These are phyloP conservation scores for Hesperophylax magnus DNA, from an alignment of 1,140 invertebrate genomes.

Conservation along the genomic window DNA sequence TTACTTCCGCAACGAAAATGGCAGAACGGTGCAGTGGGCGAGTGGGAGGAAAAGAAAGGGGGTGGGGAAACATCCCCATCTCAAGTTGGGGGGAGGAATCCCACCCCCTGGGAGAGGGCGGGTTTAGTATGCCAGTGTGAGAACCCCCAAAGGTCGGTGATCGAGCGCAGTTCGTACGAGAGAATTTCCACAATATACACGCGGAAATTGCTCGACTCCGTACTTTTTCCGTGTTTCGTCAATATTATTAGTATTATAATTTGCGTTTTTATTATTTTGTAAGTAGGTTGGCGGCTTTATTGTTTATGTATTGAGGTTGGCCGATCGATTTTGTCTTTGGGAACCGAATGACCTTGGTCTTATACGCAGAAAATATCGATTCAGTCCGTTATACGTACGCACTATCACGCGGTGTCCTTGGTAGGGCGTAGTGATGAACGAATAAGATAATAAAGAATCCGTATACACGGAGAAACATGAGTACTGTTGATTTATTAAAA, in stretches of 20 bases:
- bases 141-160: conserved; percentile 21
- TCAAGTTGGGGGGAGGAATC: not conserved
- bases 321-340: no score
- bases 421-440: no score
- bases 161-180: not conserved
- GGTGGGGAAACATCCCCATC: not conserved
- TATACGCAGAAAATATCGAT: no score
- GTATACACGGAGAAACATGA: no score
- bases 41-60: not conserved
- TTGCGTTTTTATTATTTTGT: not conserved
- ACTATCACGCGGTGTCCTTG: no score
- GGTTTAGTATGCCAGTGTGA: not conserved
- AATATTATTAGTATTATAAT: not conserved
- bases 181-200: not conserved
- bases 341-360: no score
- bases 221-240: not conserved
- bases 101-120: not conserved
- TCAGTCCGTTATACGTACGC: no score
- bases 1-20: conserved; percentile 37
- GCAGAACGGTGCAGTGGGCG: conserved; percentile 17
- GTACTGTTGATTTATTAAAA: no score
- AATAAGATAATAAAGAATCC: no score
- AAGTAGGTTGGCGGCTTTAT: no score
- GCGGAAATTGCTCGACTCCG: not conserved
- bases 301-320: no score